Evolutionary conservation across 2,113 vertebrate genomes (phyloP).

Genomic region (Cricetomys ansorgei): DNA sequence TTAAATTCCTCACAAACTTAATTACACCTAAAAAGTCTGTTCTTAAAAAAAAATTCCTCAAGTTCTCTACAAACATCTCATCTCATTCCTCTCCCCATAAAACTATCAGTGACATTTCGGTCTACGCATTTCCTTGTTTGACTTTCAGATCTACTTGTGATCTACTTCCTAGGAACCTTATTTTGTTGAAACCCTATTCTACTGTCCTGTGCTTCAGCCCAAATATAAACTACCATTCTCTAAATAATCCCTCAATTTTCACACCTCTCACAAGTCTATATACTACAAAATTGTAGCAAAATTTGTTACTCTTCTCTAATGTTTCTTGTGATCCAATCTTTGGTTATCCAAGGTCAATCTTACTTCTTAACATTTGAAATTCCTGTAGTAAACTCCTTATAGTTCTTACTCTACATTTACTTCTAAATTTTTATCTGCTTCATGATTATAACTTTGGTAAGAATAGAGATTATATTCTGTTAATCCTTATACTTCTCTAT

Average conservation of each 20-base stretch:
- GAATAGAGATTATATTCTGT: background rate
- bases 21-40: constrained; percentile 11
- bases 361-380: background rate
- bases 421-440: constrained; percentile 22
- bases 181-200: background rate
- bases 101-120: background rate
- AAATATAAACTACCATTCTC: constrained; percentile 29
- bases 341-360: background rate
- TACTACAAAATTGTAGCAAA: background rate
- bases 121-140: constrained; percentile 20
- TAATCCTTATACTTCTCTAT: background rate
- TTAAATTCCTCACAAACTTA: constrained; percentile 10
- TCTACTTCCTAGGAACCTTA: background rate
- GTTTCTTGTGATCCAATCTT: constrained; percentile 32
- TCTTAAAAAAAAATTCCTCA: background rate
- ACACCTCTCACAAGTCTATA: background rate
- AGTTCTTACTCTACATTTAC: background rate
- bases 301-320: background rate
- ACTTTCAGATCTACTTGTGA: background rate
- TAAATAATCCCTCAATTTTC: background rate
- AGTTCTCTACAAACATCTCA: background rate
- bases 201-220: background rate
- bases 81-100: background rate
- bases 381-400: constrained; percentile 20
- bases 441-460: background rate